phyloP scores from a whole-genome alignment of 2,113 vertebrate species.

The Emydura subglobosa region DNA sequence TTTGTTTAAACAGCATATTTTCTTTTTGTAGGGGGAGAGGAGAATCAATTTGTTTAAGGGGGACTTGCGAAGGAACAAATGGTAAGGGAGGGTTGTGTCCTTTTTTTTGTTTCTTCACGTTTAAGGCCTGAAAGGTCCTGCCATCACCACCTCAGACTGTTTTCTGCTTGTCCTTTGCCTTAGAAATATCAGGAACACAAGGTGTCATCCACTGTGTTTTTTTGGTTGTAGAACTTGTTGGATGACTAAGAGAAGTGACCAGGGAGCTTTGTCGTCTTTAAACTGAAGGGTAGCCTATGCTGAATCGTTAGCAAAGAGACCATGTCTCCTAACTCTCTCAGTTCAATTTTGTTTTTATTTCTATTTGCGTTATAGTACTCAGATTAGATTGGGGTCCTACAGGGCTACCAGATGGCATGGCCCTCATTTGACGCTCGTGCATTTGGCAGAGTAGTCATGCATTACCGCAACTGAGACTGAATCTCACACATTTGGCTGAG shows the following conservation, averaged over 20 bases:
- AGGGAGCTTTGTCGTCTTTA: conserved; percentile 27
- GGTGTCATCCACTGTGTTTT: conserved; percentile 21
- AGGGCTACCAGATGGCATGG: neutral
- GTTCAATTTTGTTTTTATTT: neutral
- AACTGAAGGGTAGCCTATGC: neutral
- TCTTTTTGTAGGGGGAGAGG: conserved; percentile 26
- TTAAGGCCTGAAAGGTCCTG: neutral
- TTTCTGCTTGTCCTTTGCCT: conserved; percentile 42
- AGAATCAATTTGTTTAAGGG: conserved; percentile 43
- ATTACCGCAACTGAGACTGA: neutral
- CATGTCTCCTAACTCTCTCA: neutral
- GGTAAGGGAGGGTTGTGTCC: neutral
- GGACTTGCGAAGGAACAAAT: conserved; percentile 1
- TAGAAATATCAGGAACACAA: conserved; percentile 38
- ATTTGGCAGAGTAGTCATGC: neutral
- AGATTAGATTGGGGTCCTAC: neutral
- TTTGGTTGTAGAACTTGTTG: conserved; percentile 39
- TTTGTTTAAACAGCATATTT: conserved; percentile 68
- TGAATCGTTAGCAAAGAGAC: neutral
- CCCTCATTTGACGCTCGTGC: neutral
- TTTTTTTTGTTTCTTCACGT: neutral
- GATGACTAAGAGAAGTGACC: neutral
- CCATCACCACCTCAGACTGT: neutral
- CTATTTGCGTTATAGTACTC: neutral
- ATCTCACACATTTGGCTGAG: neutral